Conservation (phyloP, 2,888 invertebrate species). For the Octonoba sinensis region DNA sequence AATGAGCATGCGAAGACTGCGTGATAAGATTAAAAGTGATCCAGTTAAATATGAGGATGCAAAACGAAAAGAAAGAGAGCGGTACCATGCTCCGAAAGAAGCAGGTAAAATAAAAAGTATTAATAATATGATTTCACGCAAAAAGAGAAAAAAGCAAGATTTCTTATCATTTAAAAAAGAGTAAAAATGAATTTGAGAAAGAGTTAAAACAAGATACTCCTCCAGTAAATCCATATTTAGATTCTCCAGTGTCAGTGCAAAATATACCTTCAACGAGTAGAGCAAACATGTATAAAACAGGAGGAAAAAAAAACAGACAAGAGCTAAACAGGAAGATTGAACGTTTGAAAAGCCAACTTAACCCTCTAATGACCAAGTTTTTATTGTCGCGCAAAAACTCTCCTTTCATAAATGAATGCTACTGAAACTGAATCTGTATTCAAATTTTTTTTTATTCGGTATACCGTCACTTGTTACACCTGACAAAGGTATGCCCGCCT, state of each 20-base stretch:
- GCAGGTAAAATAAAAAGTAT: neutral
- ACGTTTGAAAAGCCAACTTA: neutral
- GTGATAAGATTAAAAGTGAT: neutral
- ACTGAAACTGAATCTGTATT: too few relatives aligned
- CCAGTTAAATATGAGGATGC: neutral
- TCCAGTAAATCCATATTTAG: too few relatives aligned
- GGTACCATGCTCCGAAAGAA: neutral
- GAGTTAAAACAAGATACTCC: too few relatives aligned
- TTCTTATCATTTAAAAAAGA: neutral
- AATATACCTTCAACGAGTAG: slow-evolving; percentile 3
- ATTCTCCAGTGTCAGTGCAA: neutral
- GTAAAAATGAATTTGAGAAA: neutral
- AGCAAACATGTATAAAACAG: neutral
- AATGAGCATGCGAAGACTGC: neutral
- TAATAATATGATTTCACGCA: too few relatives aligned
- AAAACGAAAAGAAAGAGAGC: neutral
- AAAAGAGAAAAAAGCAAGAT: slow-evolving; percentile 1
- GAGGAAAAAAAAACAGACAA: slow-evolving; percentile 1
- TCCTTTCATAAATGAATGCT: too few relatives aligned
- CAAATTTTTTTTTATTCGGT: too few relatives aligned
- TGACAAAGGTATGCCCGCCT: neutral
- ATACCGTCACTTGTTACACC: too few relatives aligned
- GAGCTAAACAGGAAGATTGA: neutral
- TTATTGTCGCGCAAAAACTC: too few relatives aligned
- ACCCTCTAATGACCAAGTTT: neutral